Evolutionary conservation across 2,888 invertebrate species (phyloP), one percentile per base, ranked within the genome.

Genomic region (Drosophila neutralis): DNA sequence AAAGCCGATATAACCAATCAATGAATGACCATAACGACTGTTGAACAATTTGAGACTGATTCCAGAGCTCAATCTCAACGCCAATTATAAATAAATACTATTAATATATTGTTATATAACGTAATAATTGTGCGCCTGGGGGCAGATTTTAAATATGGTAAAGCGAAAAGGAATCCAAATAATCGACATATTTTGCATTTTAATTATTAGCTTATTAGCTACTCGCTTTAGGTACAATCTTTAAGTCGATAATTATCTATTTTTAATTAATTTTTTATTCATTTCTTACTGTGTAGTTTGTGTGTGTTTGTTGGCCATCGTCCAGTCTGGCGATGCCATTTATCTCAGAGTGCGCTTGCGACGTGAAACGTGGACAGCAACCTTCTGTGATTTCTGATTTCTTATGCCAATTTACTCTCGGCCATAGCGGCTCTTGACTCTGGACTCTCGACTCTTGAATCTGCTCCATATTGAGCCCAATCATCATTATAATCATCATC

Each of bases 301-400:
- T 57, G 45, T 59, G 49, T 48, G 29, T 35, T 31, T 63, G 10
- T 66, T 61, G 54, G 42, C 56, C 59, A 59, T 40, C 51, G 74
- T 69, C 65, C 65, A 63, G 67, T 67, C 69, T 66, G 53, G 56
- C 4, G 77, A 49, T 69, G 87, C 87, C 85, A 90, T 89, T 89
- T 90, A 87, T 90, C 90, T 90, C 76, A 53, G 62, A 72, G 73
- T 71, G 58, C 63, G 57, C 67, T 58, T 66, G 60, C 60, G 45
- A 54, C 21, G 58, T 75, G 79, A 56, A 69, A 73, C 69, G 76
- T 76, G 68, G 80, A 79, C 77, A 70, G 90, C 73, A 80, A 85
- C 83, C 79, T 88, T 86, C 89, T 91, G 91, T 88, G 90, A 91
- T 90, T 90, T 87, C 90, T 91, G 91, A 91, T 90, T 87, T 87